Base-by-base conservation (phyloP, 2,113 vertebrate species). In the Cervus canadensis region DNA sequence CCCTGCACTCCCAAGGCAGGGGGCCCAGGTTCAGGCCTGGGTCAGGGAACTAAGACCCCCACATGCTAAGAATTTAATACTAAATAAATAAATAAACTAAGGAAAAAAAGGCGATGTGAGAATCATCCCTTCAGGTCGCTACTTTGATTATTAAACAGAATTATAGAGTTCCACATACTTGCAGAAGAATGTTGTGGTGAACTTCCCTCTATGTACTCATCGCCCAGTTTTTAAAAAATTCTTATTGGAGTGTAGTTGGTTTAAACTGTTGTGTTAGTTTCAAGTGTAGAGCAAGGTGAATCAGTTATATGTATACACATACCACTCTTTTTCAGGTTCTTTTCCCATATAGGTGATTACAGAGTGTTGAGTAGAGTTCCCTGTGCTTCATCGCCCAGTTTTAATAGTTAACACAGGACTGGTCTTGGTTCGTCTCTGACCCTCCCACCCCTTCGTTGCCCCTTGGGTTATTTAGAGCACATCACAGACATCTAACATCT, bases 221-320 rank as follows among this genome's bases (percentile, higher is more conserved):
- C 48, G 54, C 54, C 64, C 23, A 50, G 43, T 48, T 33, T 81
- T 21, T 50, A 5, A 4, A 30, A n/a, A 79, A 79, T 21, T 21
- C 16, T 19, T 33, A 10, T 33, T 4, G 15, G 16, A 50, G 28
- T 33, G 28, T 12, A 52, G 16, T 12, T 81, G 16, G 48, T 33
- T 52, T 78, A 78, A 26, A 45, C 40, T 16, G 25, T 15, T 45
- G 74, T 26, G 71, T 78, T 28, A 26, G 40, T 45, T 15, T 45
- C 43, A 43, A 6, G 40, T 7, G 71, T 15, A 26, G 5, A 26
- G 40, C 40, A 45, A 28, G 25, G 40, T 5, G 43, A 78, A 45
- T 28, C 74, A 26, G 13, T 25, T 43, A 2, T 16, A 0, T 14
- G 23, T 4, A 8, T 15, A 28, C 1, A 4, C 74, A 7, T 26